phyloP scores from a whole-genome alignment of 2,888 invertebrate species.

The Yponomeuta evonymella region DNA sequence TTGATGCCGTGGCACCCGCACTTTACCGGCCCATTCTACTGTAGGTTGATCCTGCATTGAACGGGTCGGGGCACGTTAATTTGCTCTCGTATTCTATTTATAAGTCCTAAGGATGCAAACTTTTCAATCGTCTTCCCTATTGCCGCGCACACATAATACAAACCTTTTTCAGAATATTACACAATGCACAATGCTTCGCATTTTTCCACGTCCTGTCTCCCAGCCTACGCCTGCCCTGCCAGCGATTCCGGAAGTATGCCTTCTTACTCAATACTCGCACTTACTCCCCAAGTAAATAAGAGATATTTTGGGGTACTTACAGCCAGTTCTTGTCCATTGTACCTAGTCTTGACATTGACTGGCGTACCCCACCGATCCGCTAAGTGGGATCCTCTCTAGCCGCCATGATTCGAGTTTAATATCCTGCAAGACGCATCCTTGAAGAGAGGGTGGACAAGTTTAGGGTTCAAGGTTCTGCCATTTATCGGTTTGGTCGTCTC shows the following conservation, averaged over 20 bases:
- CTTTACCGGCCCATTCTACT: no score
- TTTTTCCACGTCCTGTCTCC: background rate
- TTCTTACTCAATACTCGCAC: no score
- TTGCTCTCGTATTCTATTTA: no score
- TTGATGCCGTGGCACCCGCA: no score
- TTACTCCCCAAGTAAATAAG: no score
- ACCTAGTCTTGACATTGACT: constrained; percentile 6
- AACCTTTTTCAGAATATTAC: background rate
- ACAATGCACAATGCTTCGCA: background rate
- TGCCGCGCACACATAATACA: background rate
- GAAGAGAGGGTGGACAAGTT: constrained; percentile 27
- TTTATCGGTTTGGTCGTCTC: background rate
- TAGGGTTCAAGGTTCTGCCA: background rate
- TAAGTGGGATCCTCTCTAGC: constrained; percentile 26
- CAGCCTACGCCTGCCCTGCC: background rate
- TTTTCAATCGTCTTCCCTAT: background rate
- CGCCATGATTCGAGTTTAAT: constrained; percentile 69
- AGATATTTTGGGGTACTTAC: no score
- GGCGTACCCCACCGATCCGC: background rate
- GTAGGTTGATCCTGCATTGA: no score
- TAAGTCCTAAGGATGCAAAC: background rate
- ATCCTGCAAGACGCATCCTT: constrained; percentile 61
- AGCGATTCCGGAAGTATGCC: no score
- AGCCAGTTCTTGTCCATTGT: no score
- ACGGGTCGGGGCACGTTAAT: no score